These are phyloP conservation scores for Camelus bactrianus DNA, from an alignment of 2,113 vertebrate species.

Conservation along the genomic window DNA sequence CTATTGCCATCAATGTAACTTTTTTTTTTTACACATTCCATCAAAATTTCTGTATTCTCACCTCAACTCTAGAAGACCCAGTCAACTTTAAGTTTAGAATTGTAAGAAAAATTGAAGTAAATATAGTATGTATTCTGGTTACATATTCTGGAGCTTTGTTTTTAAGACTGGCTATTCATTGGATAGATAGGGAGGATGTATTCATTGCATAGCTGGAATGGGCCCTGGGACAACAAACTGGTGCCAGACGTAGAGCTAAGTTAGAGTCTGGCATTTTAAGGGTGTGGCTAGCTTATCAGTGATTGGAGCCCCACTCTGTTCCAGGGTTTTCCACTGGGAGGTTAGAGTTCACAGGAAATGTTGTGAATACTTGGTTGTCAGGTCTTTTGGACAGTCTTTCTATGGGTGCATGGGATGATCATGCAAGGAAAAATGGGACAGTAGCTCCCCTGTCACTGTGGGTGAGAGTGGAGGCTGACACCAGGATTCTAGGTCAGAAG, in stretches of 20 bases:
- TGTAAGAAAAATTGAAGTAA: not conserved
- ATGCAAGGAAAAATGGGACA: not conserved
- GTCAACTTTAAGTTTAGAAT: not conserved
- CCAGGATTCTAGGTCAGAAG: not conserved
- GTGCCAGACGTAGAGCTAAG: rapidly evolving
- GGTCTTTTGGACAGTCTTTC: not conserved
- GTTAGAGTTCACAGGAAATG: not conserved
- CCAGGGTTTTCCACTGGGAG: not conserved
- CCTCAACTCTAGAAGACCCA: not conserved
- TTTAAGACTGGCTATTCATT: not conserved
- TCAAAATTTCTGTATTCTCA: not conserved
- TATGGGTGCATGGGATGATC: not conserved
- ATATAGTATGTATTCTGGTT: not conserved
- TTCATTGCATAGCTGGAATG: too few relatives aligned
- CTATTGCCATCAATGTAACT: not conserved
- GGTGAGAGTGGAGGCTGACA: not conserved
- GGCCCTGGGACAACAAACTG: not conserved
- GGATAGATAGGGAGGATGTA: not conserved
- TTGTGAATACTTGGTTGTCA: not conserved
- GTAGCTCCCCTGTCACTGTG: not conserved
- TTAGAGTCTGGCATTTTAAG: not conserved
- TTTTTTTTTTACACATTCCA: not conserved
- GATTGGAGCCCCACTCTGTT: not conserved
- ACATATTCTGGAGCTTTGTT: not conserved
- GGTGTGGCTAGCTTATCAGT: not conserved